phyloP scores from a whole-genome alignment of 2,113 vertebrate species.

The Actenoides lindsayi region DNA sequence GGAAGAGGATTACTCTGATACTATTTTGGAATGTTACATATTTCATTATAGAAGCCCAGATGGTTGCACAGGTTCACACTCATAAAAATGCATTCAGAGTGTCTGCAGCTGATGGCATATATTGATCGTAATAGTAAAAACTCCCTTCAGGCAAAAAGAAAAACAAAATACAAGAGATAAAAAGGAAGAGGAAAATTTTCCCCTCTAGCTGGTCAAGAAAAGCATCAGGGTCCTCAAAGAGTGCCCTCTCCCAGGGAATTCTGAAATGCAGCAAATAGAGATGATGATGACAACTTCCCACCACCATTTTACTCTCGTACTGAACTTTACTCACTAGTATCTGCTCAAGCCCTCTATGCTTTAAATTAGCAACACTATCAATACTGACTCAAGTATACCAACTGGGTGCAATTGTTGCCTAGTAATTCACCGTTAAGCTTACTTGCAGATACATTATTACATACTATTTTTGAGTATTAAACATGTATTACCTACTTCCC shows the following conservation, averaged over 20 bases:
- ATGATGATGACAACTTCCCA: neutral
- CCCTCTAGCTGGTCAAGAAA: neutral
- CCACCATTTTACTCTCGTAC: neutral
- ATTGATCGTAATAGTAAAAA: neutral
- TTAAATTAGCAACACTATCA: neutral
- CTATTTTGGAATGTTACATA: neutral
- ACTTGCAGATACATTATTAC: neutral
- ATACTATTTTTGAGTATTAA: neutral
- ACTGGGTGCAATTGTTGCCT: neutral
- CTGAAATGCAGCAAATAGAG: neutral
- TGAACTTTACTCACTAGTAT: neutral
- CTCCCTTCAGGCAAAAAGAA: neutral
- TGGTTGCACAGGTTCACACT: neutral
- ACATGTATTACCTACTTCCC: neutral
- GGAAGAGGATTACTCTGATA: neutral
- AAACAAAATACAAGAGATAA: fast-evolving
- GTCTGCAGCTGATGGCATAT: neutral
- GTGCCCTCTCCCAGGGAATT: too few species aligned
- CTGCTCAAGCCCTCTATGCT: neutral
- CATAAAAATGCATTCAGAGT: neutral
- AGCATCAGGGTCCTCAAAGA: neutral
- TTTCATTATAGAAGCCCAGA: neutral
- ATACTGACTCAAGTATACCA: neutral
- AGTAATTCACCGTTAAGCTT: neutral
- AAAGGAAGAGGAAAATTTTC: neutral